A percentile compares a stretch with the other conserved stretches of the same genome.
Conservation (phyloP, 2,113 vertebrate genomes). For the Phalacrocorax aristotelis region DNA sequence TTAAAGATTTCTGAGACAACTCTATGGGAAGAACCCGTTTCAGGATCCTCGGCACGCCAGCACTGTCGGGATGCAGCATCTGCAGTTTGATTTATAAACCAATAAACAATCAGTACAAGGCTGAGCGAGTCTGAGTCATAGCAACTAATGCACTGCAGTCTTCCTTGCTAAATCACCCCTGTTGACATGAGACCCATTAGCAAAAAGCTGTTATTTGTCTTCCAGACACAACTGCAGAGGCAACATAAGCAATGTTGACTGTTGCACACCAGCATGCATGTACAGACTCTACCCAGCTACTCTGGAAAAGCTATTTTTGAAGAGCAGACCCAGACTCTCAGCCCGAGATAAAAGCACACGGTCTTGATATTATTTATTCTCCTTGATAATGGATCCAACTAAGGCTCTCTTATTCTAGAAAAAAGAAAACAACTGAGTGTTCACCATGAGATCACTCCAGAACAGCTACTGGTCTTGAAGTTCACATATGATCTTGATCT, state of each 20-base stretch:
- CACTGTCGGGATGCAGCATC: background rate
- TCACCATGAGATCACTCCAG: background rate
- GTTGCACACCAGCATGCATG: background rate
- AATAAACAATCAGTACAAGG: background rate
- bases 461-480: background rate
- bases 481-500: background rate
- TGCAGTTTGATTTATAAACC: constrained; percentile 25
- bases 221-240: background rate
- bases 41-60: background rate
- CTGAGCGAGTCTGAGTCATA: constrained; percentile 16
- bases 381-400: background rate
- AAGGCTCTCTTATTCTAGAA: background rate
- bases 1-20: background rate
- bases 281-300: background rate
- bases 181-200: constrained; percentile 48
- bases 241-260: background rate
- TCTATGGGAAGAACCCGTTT: background rate
- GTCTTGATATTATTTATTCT: background rate
- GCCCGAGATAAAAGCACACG: background rate
- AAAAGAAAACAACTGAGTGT: background rate
- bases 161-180: constrained; percentile 30
- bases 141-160: constrained; percentile 48
- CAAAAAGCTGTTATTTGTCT: constrained; percentile 22
- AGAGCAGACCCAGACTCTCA: background rate
- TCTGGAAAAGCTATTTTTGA: background rate